These are phyloP conservation scores for Sanderia malayensis DNA, from an alignment of 30 jellyfish, hydroid and myxozoan species.

Conservation along the genomic window DNA sequence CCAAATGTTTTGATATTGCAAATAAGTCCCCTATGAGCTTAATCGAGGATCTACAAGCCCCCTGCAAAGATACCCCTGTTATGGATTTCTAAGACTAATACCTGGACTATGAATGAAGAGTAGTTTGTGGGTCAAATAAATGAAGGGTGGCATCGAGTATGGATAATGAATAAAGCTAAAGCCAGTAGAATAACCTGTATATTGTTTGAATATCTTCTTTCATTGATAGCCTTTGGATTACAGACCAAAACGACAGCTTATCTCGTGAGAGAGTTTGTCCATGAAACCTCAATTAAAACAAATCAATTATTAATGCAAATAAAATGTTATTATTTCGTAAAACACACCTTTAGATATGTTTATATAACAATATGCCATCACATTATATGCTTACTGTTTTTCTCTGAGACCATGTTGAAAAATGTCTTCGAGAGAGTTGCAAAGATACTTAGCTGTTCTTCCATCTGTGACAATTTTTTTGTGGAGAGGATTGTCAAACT, in stretches of 20 bases:
- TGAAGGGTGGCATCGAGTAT: no score
- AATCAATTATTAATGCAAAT: neutral
- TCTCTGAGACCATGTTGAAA: constrained; percentile 79
- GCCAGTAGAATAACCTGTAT: constrained; percentile 91
- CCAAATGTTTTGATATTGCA: no score
- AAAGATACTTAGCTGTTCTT: constrained; percentile 52
- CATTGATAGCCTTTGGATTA: constrained; percentile 69
- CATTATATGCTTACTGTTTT: constrained; percentile 33
- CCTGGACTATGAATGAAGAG: no score
- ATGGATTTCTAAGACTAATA: no score
- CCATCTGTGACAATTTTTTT: constrained; percentile 71
- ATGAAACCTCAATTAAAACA: constrained; percentile 25
- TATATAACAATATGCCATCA: neutral
- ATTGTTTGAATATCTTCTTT: constrained; percentile 88
- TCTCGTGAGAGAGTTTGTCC: constrained; percentile 25
- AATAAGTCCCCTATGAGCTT: no score
- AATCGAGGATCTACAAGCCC: no score
- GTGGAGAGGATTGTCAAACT: constrained; percentile 60
- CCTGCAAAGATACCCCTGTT: no score
- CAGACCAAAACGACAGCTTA: constrained; percentile 80
- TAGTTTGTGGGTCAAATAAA: no score
- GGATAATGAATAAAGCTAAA: no score
- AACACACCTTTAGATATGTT: no score
- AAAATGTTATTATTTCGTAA: neutral
- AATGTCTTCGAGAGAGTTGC: constrained; percentile 70